Evolutionary conservation across 2,888 invertebrate species (phyloP), one percentile per base, ranked within the genome.

Genomic region (Andrena marginata): DNA sequence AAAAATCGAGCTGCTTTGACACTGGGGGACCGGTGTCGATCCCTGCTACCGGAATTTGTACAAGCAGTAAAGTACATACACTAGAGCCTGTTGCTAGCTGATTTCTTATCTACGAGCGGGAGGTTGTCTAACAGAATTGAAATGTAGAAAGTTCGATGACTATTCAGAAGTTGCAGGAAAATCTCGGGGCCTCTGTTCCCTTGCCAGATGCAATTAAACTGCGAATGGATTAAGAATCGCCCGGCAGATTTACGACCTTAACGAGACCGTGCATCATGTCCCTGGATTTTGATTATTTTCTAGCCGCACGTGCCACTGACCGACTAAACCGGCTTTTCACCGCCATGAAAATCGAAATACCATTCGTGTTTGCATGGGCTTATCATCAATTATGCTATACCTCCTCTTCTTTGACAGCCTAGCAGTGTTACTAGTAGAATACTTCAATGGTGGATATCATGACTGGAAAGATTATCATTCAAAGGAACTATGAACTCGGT

Each of bases 281-380:
- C 20, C 59, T 31, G 48, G 54, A 51, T 74, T 70, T 13, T 13
- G 51, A 56, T 42, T 76, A 59, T 70, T 82, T 81, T 49, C 77
- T 77, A 81, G 26, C 56, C 20, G 63, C 72, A 72, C 51, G 74
- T 81, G 76, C 82, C 60, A 76, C 83, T 82, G 71, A 82, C 82
- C 83, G 72, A 71, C 75, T 80, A 77, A 82, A 72, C 48, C 64
- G 16, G 68, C 63, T 82, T 82, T 75, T 74, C 82, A 70, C 70
- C 67, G 29, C 10, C 8, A 31, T 33, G 48, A 29, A 23, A 20
- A 48, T 42, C 60, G 65, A 74, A 74, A 29, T 33, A n/a, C 29
- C 35, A 13, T 8, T 49, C 7, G 10, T 62, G 62, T 80, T 80
- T 80, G 42, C 42, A 20, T 10, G n/a, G 35, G 42, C 16, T 42